Evolutionary conservation across 2,888 invertebrate species (phyloP).

Genomic region (Nymphalis polychloros): DNA sequence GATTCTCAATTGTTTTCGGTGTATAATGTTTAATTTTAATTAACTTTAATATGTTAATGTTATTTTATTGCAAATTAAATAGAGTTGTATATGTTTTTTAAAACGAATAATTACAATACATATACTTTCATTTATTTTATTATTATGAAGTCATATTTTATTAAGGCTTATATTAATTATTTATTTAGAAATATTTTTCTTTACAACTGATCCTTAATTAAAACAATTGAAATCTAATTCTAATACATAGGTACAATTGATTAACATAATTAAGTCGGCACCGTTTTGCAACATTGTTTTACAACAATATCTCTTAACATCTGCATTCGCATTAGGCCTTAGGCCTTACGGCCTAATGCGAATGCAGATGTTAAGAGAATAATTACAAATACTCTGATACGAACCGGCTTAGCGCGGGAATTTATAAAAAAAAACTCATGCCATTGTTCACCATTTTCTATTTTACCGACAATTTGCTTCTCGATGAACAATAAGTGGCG

Average conservation of each 20-base stretch:
- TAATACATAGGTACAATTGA: conserved; percentile 17
- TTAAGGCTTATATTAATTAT: conserved; percentile 5
- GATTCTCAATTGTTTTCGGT: conserved; percentile 5
- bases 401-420: conserved; percentile 49
- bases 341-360: conserved; percentile 11
- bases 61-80: conserved; percentile 3
- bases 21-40: not conserved
- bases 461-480: conserved; percentile 62
- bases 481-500: conserved; percentile 61
- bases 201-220: too few species aligned
- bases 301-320: too few species aligned
- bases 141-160: not conserved
- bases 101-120: not conserved
- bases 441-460: conserved; percentile 75
- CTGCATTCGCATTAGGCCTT: too few species aligned
- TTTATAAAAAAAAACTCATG: conserved; percentile 51
- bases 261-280: conserved; percentile 21
- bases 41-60: conserved; percentile 2
- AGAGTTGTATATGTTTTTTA: not conserved
- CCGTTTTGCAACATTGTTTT: conserved; percentile 18
- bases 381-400: conserved; percentile 17
- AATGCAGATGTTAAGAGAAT: conserved; percentile 5
- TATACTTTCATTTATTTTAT: not conserved
- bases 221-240: conserved; percentile 10
- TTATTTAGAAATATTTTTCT: too few species aligned